Base-by-base conservation (phyloP, 2,888 invertebrate genomes). In the Acheta domesticus region DNA sequence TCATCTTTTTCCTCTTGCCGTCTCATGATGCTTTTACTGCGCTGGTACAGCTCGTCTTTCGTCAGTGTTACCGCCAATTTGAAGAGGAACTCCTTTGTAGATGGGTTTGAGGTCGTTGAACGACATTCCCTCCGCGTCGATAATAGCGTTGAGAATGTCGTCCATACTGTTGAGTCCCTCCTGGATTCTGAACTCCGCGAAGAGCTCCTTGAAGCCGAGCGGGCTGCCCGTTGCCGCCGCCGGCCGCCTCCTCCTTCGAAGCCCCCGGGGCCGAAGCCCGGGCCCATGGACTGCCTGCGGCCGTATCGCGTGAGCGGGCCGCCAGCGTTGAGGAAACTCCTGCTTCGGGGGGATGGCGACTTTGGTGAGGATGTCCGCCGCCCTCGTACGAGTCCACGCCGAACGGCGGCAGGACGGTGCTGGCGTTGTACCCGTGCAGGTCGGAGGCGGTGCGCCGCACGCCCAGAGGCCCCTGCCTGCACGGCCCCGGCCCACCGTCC, bases 71-170 rank as follows among this genome's bases (percentile, higher is more conserved):
- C 92, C 3, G 96, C 95, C 82, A 96, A 87, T 87, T 96, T 96
- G 73, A 96, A 87, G 77, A 96, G 88, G 85, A 96, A 95, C 87
- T 96, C 96, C 96, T 86, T 96, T 95, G 86, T 96, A 96, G 82
- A 96, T 93, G 75, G 96, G 96, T 86, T 96, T 96, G 81, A 96
- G 89, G 85, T 96, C 96, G 88, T 96, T 96, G 87, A 96, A 96
- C 79, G 95, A 95, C 96, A 96, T 96, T 81, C 96, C 96, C 86
- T 96, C 95, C 62, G 95, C 93, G 87, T 96, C 94, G 84, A 96
- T 95, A 85, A 96, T 96, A 85, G 94, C 94, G 84, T 93, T 94
- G 78, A 96, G 89, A 84, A 95, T 95, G 84, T 95, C 95, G 85
- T 96, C 96, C 87, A 96, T 91, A 80, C 94, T 95, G 85, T 94